Conservation (phyloP, 2,797 vertebrate species). For the Pogoniulus pusillus region DNA sequence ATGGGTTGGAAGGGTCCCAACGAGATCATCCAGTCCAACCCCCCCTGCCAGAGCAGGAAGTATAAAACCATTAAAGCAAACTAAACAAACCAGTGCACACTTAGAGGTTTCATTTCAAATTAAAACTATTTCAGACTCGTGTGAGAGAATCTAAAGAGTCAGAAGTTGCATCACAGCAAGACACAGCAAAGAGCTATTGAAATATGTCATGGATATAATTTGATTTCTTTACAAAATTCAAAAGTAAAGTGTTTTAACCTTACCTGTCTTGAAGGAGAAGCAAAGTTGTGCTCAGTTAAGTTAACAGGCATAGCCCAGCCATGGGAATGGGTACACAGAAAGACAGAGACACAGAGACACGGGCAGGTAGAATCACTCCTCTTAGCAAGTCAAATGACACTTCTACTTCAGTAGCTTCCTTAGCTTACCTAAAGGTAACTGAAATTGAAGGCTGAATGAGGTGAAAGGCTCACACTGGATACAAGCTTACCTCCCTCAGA, state of each 20-base stretch:
- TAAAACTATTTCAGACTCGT: not conserved
- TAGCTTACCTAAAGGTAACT: not conserved
- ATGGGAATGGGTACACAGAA: not conserved
- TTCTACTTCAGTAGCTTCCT: not conserved
- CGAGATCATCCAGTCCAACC: too few relatives aligned
- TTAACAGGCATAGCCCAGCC: not conserved
- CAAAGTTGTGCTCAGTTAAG: not conserved
- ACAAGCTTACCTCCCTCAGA: conserved; percentile 83
- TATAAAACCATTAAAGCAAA: not conserved
- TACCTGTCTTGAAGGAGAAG: not conserved
- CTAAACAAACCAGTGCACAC: not conserved
- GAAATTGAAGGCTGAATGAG: not conserved
- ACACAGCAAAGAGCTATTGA: not conserved
- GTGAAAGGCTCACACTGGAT: not conserved
- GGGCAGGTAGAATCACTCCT: not conserved
- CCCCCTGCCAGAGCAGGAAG: too few relatives aligned
- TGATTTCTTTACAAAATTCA: not conserved
- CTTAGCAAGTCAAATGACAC: not conserved
- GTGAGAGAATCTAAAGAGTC: not conserved
- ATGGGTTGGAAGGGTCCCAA: too few relatives aligned
- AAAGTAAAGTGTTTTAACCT: not conserved
- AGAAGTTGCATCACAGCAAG: not conserved
- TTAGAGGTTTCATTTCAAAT: not conserved
- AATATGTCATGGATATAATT: not conserved
- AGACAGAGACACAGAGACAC: not conserved